Conservation (phyloP, 2,113 vertebrate species). For the Cebidichthys violaceus region DNA sequence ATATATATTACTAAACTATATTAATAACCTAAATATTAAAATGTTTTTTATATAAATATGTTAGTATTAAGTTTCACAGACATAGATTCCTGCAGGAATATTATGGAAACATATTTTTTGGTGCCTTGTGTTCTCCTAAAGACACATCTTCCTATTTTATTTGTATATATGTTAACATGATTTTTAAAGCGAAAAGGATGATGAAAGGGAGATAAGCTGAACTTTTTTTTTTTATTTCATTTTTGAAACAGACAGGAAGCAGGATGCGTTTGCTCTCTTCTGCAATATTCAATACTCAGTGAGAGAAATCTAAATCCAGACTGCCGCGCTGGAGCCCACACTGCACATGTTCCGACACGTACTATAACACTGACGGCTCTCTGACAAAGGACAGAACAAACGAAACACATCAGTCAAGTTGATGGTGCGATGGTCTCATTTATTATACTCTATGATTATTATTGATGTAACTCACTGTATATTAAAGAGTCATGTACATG, state of each 20-base stretch:
- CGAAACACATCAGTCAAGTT: background rate
- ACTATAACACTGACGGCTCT: conserved; percentile 13
- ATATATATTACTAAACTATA: background rate
- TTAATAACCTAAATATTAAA: background rate
- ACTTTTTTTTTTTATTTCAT: background rate
- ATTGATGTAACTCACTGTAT: background rate
- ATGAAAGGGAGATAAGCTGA: no score
- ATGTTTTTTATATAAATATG: background rate
- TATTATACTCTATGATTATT: no score
- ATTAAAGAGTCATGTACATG: background rate
- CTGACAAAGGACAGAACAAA: background rate
- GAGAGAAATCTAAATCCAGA: conserved; percentile 38
- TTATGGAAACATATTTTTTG: no score
- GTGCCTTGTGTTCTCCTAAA: no score
- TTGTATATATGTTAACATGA: background rate
- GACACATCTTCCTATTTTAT: background rate
- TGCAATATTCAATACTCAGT: conserved; percentile 9
- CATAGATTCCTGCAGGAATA: background rate
- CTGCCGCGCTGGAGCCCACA: conserved; percentile 30
- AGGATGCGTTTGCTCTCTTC: conserved; percentile 7
- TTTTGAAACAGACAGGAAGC: conserved; percentile 1
- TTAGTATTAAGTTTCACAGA: background rate
- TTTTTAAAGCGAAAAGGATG: background rate
- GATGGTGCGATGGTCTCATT: background rate
- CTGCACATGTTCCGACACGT: conserved; percentile 11